Evolutionary conservation across 2,113 vertebrate genomes (phyloP), one percentile per base, ranked within the genome.

Genomic region (Centrocercus urophasianus): DNA sequence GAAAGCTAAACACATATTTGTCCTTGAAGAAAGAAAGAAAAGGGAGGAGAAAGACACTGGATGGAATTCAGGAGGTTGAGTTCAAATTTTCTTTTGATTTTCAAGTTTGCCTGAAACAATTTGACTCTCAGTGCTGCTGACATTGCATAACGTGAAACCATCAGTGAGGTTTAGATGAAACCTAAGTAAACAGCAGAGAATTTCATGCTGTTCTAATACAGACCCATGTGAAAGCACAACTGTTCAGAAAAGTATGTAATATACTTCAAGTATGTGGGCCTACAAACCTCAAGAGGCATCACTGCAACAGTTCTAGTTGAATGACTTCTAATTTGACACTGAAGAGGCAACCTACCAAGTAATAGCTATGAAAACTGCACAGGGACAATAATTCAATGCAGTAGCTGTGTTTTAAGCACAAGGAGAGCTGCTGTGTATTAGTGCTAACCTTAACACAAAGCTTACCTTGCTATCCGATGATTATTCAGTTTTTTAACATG

Each of bases 181-280:
- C 82, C 60, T 18, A 32, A 86, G 90, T 90, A 95, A 97, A 94
- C 93, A 96, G 91, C 89, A 95, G 82, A 83, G 96, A 86, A 93
- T 96, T 96, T 96, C 97, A 93, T 78, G 95, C 96, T 96, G 96
- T 94, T 97, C 96, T 97, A 96, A 97, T 96, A 92, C 80, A 91
- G 94, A 96, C 82, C 91, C 84, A 87, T 83, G 84, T 91, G 91
- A 96, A 96, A 95, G 77, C 82, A 92, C 78, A 94, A 96, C 91
- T 92, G 52, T 25, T 95, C n/a, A 11, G 82, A 95, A 95, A 76
- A 92, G 86, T 88, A 65, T 69, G 78, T 88, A 96, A 98, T 95
- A 94, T 95, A 83, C 88, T 95, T 89, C 38, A 83, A 97, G 91
- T 95, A 42, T 54, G 85, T 76, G 88, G 78, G 81, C 78, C 87